Percentiles rank a stretch among this genome's conserved stretches.
phyloP scores from a whole-genome alignment of 2,113 vertebrate genomes.

The Rhagologus leucostigma region DNA sequence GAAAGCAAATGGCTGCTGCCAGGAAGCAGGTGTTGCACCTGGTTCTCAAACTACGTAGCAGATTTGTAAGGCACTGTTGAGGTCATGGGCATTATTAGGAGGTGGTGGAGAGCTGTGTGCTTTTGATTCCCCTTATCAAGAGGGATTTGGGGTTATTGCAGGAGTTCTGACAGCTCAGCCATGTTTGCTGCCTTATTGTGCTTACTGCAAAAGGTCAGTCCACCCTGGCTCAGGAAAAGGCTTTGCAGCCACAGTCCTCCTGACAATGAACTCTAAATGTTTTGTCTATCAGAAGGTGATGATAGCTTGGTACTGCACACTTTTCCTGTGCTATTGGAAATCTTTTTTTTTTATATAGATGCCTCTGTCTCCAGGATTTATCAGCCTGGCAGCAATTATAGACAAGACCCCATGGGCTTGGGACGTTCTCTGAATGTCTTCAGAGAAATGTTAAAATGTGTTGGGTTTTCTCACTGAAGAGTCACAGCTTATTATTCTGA shows the following conservation, averaged over 20 bases:
- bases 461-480: not conserved
- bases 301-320: not conserved
- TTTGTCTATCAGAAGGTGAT: constrained; percentile 26
- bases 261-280: constrained; percentile 18
- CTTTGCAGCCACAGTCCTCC: constrained; percentile 20
- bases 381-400: not conserved
- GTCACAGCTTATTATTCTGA: not conserved
- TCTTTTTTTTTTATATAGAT: not conserved
- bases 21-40: not conserved
- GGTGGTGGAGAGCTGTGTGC: not conserved
- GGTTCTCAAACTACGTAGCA: not conserved
- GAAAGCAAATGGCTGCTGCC: not conserved
- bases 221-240: not conserved
- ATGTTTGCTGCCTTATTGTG: not conserved
- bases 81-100: not conserved
- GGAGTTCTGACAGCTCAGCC: constrained; percentile 8
- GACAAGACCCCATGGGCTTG: not conserved
- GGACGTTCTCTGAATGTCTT: not conserved
- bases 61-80: not conserved
- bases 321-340: constrained; percentile 13
- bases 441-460: not conserved
- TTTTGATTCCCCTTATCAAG: constrained; percentile 44
- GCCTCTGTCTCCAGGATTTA: not conserved
- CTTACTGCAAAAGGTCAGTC: constrained; percentile 47
- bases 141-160: constrained; percentile 53